Conservation (phyloP, 2,797 vertebrate genomes). For the Hypotaenidia okinawae region DNA sequence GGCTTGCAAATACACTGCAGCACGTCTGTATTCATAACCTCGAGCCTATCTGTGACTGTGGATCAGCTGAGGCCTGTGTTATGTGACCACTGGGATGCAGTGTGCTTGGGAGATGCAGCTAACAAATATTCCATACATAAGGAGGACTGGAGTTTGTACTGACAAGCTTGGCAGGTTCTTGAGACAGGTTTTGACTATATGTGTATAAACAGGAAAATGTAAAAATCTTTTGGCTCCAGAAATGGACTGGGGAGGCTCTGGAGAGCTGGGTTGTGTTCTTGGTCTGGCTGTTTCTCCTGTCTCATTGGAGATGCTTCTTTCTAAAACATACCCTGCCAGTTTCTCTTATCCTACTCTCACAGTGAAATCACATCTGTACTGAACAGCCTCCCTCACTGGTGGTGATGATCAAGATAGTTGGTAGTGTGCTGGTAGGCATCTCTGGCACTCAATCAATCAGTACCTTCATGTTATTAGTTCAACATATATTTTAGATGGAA, state of each 20-base stretch:
- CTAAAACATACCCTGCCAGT: not conserved
- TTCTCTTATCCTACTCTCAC: not conserved
- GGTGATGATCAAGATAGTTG: not conserved
- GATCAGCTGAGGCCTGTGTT: not conserved
- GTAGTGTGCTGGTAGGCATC: not conserved
- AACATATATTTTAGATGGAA: not conserved
- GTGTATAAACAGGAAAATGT: not conserved
- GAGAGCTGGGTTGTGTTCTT: not conserved
- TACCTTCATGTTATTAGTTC: not conserved
- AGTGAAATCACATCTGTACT: not conserved
- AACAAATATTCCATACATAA: not conserved
- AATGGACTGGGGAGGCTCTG: not conserved
- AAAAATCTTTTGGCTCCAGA: not conserved
- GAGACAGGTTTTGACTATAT: not conserved
- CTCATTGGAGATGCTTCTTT: not conserved
- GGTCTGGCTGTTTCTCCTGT: not conserved
- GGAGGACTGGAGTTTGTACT: not conserved
- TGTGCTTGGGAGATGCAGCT: not conserved
- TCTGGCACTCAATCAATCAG: not conserved
- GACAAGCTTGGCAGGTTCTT: conserved; percentile 12
- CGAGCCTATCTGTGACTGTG: not conserved
- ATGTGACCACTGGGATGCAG: not conserved
- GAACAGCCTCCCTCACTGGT: not conserved
- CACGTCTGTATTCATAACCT: not conserved
- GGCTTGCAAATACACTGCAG: not conserved